These are phyloP conservation scores for Drosophila ercepeae DNA, from an alignment of 1,140 invertebrate species.

Conservation along the genomic window DNA sequence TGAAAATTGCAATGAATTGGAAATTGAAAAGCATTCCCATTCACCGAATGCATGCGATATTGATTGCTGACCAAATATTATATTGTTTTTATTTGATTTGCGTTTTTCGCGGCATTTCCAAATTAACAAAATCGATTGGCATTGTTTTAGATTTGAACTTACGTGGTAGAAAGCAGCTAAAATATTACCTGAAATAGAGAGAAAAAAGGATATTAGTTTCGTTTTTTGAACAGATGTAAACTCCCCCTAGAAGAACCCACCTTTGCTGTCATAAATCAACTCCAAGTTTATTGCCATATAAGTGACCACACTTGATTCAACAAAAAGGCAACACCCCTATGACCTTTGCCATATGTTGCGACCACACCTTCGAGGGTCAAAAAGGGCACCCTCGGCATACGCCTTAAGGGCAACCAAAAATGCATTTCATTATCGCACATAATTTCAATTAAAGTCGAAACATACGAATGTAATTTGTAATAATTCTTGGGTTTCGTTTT, in stretches of 20 bases:
- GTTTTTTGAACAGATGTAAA: slow-evolving; percentile 25
- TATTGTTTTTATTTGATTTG: slow-evolving; percentile 27
- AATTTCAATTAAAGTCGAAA: slow-evolving; percentile 73
- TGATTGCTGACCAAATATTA: slow-evolving; percentile 35
- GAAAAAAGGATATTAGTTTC: background rate
- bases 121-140: background rate
- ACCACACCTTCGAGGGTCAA: slow-evolving; percentile 15
- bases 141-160: slow-evolving; percentile 3
- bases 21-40: slow-evolving; percentile 41
- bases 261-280: slow-evolving; percentile 43
- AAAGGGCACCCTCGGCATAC: slow-evolving; percentile 22
- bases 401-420: slow-evolving; percentile 25
- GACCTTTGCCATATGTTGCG: slow-evolving; percentile 22
- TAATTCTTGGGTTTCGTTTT: slow-evolving; percentile 30
- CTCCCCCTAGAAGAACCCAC: slow-evolving; percentile 2
- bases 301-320: slow-evolving; percentile 53
- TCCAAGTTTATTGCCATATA: slow-evolving; percentile 29
- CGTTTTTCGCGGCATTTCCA: slow-evolving; percentile 1
- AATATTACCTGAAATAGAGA: slow-evolving; percentile 30
- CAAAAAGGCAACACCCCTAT: slow-evolving; percentile 25
- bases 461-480: slow-evolving; percentile 68
- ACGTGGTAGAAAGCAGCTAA: background rate
- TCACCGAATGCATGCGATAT: slow-evolving; percentile 44
- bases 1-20: slow-evolving; percentile 57
- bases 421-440: slow-evolving; percentile 75